Percentiles rank a stretch among this genome's conserved stretches.
Evolutionary conservation across 2,888 invertebrate genomes (phyloP).

Genomic region (Hesperia comma): DNA sequence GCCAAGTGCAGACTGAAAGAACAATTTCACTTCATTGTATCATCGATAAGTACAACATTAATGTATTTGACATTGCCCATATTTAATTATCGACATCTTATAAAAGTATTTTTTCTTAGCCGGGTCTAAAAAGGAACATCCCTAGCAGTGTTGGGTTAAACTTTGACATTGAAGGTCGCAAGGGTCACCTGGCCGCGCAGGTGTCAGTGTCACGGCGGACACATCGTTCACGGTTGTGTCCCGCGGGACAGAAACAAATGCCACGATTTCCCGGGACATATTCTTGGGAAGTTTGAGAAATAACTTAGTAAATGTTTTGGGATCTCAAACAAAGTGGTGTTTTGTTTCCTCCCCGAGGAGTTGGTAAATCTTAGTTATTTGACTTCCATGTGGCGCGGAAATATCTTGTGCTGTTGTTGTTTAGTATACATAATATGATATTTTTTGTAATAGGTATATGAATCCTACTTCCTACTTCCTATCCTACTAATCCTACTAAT

Average conservation of each 20-base stretch:
- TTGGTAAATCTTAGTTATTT: constrained; percentile 29
- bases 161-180: neutral
- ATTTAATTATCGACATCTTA: too few species aligned
- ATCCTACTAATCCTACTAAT: too few species aligned
- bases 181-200: constrained; percentile 11
- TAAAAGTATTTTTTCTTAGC: too few species aligned
- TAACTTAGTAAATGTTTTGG: constrained; percentile 36
- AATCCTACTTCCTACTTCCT: too few species aligned
- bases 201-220: constrained; percentile 26
- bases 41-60: too few species aligned
- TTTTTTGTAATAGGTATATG: too few species aligned
- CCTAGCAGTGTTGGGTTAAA: neutral
- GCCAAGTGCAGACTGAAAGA: too few species aligned
- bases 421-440: neutral
- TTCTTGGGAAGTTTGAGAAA: constrained; percentile 29
- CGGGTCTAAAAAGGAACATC: neutral
- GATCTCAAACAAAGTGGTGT: constrained; percentile 26
- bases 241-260: constrained; percentile 15
- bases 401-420: constrained; percentile 1
- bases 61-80: too few species aligned
- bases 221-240: constrained; percentile 27
- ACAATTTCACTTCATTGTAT: too few species aligned
- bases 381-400: constrained; percentile 3
- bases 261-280: constrained; percentile 14
- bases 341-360: constrained; percentile 19